Evolutionary conservation across 2,888 invertebrate genomes (phyloP), one percentile per base, ranked within the genome.

Genomic region (Lycia hirtaria): DNA sequence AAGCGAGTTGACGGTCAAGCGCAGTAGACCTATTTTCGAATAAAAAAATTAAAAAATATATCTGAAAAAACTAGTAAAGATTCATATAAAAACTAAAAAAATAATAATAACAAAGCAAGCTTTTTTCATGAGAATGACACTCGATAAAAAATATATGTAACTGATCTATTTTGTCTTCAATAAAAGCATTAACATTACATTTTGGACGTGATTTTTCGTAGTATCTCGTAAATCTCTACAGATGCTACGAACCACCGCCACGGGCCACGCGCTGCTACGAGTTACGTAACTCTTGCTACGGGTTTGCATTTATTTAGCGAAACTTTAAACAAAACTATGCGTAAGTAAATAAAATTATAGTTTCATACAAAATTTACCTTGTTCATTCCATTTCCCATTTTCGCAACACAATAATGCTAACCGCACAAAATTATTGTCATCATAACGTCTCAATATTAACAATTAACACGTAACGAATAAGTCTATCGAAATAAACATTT

Each of bases 351-450:
- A 50, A 24, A 12, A 24, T 17, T 33, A 22, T 10, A 43, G 24
- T 43, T 51, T 19, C 15, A 51, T 54, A 47, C 33, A 35, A 53
- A 45, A 77, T 87, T 93, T 89, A 96, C 97, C 96, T 96, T 97
- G 91, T 97, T 97, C 97, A 97, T 97, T 89, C 97, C 97, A 95
- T 97, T 96, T 91, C 97, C 97, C 96, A 97, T 85, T 69, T 78
- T 84, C 69, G 70, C 58, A 65, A 69, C 65, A 65, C 68, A 72
- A 71, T 67, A 62, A n/a, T 68, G 66, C 73, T 75, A 75, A 74
- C 72, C 58, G 65, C 78, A 73, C 60, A 68, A 68, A 75, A 78
- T 80, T 86, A 85, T 85, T 83, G 82, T 83, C 81, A 71, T 76
- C 58, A 65, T 37, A 47, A 53, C 50, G 26, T 47, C 48, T 55